phyloP scores from a whole-genome alignment of 2,888 invertebrate species.

The Nemotelus pantherinus region DNA sequence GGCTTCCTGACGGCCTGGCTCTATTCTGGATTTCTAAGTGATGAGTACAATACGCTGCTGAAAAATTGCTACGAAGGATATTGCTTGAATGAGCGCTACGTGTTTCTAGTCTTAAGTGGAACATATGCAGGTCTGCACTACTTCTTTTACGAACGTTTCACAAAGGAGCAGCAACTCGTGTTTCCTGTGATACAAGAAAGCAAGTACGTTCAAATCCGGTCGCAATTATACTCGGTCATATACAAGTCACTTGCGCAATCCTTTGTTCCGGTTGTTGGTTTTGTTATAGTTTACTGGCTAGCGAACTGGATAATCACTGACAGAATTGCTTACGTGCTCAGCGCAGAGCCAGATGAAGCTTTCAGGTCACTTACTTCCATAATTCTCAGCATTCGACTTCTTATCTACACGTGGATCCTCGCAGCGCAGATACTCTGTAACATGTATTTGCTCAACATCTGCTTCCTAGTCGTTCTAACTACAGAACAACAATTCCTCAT shows the following conservation, averaged over 20 bases:
- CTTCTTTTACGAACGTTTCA: slow-evolving; percentile 57
- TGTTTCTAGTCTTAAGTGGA: slow-evolving; percentile 75
- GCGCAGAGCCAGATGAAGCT: slow-evolving; percentile 61
- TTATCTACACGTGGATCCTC: slow-evolving; percentile 76
- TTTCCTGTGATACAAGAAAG: slow-evolving; percentile 78
- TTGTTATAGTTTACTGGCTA: slow-evolving; percentile 70
- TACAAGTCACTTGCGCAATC: slow-evolving; percentile 70
- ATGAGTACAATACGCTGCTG: slow-evolving; percentile 68
- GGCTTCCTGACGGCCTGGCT: slow-evolving; percentile 76
- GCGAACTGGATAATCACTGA: slow-evolving; percentile 69
- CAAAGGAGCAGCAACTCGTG: slow-evolving; percentile 64
- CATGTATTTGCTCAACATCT: slow-evolving; percentile 75
- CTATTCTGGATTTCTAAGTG: slow-evolving; percentile 73
- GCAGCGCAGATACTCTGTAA: slow-evolving; percentile 75
- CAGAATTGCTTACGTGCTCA: slow-evolving; percentile 67
- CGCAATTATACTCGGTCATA: slow-evolving; percentile 68
- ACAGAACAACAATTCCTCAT: slow-evolving; percentile 76
- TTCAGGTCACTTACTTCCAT: slow-evolving; percentile 61
- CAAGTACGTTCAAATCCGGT: slow-evolving; percentile 74
- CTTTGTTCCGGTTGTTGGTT: slow-evolving; percentile 72
- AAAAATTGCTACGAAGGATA: slow-evolving; percentile 66
- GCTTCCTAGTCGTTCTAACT: slow-evolving; percentile 77
- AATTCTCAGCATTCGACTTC: slow-evolving; percentile 60
- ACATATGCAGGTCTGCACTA: slow-evolving; percentile 73
- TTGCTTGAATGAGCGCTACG: slow-evolving; percentile 74